These are phyloP conservation scores for Enteromius viviparus DNA, from an alignment of 2,797 vertebrate species.

Conservation along the genomic window DNA sequence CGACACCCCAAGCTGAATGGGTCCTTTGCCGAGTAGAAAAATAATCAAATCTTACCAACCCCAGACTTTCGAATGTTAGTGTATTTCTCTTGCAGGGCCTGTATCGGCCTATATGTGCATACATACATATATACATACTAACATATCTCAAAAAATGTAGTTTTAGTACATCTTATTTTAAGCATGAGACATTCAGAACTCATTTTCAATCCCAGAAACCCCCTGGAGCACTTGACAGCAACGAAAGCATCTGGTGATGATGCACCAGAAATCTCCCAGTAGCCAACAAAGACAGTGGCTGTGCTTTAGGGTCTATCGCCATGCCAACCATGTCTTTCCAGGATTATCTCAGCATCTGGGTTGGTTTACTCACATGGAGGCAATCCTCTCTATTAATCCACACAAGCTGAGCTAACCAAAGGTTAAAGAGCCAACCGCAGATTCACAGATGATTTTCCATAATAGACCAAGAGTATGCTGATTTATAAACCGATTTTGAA, in stretches of 20 bases:
- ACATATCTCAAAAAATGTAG: neutral
- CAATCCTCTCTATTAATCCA: conserved; percentile 48
- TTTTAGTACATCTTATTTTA: conserved; percentile 60
- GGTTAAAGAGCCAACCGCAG: conserved; percentile 40
- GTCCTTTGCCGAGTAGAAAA: too few relatives aligned
- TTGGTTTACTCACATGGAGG: conserved; percentile 59
- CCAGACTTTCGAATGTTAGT: neutral
- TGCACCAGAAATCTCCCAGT: conserved; percentile 66
- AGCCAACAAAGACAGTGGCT: conserved; percentile 58
- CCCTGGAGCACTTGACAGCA: conserved; percentile 63
- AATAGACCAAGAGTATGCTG: neutral
- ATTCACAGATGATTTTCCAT: neutral
- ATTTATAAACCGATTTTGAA: conserved; percentile 5
- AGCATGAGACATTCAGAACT: conserved; percentile 35
- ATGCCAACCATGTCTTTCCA: conserved; percentile 63
- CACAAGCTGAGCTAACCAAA: conserved; percentile 30
- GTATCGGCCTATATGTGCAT: neutral
- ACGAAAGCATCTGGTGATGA: conserved; percentile 65
- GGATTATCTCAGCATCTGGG: conserved; percentile 63
- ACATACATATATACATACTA: neutral
- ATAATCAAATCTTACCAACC: neutral
- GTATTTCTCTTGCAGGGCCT: neutral
- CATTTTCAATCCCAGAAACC: conserved; percentile 52
- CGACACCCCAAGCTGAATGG: too few relatives aligned
- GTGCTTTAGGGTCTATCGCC: conserved; percentile 56